Evolutionary conservation across 2,113 vertebrate genomes (phyloP), one percentile per base, ranked within the genome.

Genomic region (Engystomops pustulosus): DNA sequence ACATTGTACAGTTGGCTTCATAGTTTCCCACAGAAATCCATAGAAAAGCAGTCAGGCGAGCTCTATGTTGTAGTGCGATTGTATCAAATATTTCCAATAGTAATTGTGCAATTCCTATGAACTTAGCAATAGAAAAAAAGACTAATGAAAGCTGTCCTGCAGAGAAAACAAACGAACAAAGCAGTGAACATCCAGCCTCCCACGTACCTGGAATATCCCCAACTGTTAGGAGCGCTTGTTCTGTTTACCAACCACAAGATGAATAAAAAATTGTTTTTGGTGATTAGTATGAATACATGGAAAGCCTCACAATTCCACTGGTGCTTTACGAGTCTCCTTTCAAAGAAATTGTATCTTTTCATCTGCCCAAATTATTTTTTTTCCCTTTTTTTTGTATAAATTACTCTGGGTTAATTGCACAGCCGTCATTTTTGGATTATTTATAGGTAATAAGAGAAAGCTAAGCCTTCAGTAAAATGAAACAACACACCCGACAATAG

Each of bases 51-150:
- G 86, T 89, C 88, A 77, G 15, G 65, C 86, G 85, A 86, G 65
- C 87, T 88, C 90, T 88, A 87, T 87, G 85, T 85, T 84, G 81
- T 90, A 76, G 87, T 87, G 90, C 85, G 89, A 88, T 91, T 88
- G 91, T 91, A 91, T 90, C 89, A 94, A 93, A 92, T 91, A 92
- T 93, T 93, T 92, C 91, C 88, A 92, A 91, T 87, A 86, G 83
- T 91, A 93, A 93, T 91, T 90, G 92, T 90, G 86, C 90, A 91
- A 91, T 93, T 92, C 87, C 88, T 91, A 92, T 91, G 91, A 93
- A 91, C 90, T 89, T 91, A 92, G 86, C 90, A 91, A 91, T 92
- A 91, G 90, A 93, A 91, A 90, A 92, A 91, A 71, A 91, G 91
- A 91, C 92, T 92, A 92, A 93, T 93, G 90, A 91, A 91, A 90